Percentiles rank a stretch among this genome's conserved stretches.
These are phyloP conservation scores for Poicephalus meyeri DNA, from an alignment of 2,113 vertebrate species.

Conservation along the genomic window DNA sequence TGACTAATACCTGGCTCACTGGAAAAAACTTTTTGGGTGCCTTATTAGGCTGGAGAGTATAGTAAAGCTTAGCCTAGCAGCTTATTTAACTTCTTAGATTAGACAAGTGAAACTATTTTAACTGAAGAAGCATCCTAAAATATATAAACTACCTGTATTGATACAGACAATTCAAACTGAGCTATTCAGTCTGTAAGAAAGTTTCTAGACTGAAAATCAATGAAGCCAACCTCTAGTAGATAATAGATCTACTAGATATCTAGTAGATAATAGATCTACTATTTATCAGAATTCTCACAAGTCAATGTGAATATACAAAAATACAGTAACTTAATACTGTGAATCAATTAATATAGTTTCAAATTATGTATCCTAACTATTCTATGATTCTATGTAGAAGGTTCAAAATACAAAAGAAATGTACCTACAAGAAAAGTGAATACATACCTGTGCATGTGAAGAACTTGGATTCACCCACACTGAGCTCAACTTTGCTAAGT, in stretches of 20 bases:
- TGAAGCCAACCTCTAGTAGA: neutral
- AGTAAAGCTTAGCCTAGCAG: neutral
- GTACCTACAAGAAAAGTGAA: neutral
- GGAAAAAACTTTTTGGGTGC: neutral
- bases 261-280: neutral
- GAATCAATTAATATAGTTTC: neutral
- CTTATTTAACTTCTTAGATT: neutral
- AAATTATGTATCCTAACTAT: neutral
- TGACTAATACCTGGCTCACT: neutral
- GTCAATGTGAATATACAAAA: neutral
- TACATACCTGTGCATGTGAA: constrained; percentile 96
- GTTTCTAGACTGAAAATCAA: neutral
- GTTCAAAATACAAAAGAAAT: neutral
- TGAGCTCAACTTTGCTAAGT: constrained; percentile 96
- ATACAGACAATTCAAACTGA: neutral
- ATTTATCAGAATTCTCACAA: neutral
- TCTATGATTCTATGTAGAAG: neutral
- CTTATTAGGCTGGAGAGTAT: neutral
- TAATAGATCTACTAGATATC: no score
- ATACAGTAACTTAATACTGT: neutral
- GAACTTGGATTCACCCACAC: constrained; percentile 98
- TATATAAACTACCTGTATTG: neutral
- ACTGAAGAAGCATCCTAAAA: neutral
- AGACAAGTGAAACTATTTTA: neutral
- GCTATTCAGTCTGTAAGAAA: neutral